Percentiles rank a stretch among this genome's conserved stretches.
Evolutionary conservation across 2,888 invertebrate genomes (phyloP).

Genomic region (Strigamia crassipes): DNA sequence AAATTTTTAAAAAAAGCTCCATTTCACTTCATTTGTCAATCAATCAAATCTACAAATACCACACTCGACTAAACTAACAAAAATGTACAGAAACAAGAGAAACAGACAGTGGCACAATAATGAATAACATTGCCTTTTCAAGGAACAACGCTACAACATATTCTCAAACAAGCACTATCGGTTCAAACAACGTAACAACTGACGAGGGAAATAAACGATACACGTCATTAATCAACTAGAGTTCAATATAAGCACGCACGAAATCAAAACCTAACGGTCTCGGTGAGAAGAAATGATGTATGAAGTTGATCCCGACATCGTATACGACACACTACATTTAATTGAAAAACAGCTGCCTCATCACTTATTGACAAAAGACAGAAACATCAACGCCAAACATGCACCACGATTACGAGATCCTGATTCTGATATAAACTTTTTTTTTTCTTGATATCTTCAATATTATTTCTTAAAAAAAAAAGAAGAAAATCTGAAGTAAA

Average conservation of each 20-base stretch:
- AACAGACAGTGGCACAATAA: constrained; percentile 36
- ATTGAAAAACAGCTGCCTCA: constrained; percentile 34
- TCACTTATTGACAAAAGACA: not conserved
- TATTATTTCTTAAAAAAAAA: not conserved
- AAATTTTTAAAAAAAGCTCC: constrained; percentile 10
- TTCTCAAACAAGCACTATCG: constrained; percentile 14
- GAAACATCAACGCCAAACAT: constrained; percentile 11
- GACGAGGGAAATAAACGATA: not conserved
- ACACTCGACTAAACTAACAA: constrained; percentile 35
- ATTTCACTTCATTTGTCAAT: constrained; percentile 38
- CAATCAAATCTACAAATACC: constrained; percentile 34
- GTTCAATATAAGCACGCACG: not conserved
- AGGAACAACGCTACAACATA: constrained; percentile 39
- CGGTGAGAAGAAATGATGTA: not conserved
- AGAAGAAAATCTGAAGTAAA: not conserved
- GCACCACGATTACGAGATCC: constrained; percentile 34
- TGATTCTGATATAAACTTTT: constrained; percentile 27
- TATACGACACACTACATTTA: constrained; percentile 38
- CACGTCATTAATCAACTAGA: constrained; percentile 5
- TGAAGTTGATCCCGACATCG: constrained; percentile 42
- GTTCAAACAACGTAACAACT: constrained; percentile 21
- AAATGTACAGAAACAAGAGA: constrained; percentile 11
- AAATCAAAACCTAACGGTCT: constrained; percentile 27
- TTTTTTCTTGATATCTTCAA: not conserved
- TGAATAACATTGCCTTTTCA: constrained; percentile 23